Conservation (phyloP, 2,113 vertebrate genomes). For the Lanius collurio region DNA sequence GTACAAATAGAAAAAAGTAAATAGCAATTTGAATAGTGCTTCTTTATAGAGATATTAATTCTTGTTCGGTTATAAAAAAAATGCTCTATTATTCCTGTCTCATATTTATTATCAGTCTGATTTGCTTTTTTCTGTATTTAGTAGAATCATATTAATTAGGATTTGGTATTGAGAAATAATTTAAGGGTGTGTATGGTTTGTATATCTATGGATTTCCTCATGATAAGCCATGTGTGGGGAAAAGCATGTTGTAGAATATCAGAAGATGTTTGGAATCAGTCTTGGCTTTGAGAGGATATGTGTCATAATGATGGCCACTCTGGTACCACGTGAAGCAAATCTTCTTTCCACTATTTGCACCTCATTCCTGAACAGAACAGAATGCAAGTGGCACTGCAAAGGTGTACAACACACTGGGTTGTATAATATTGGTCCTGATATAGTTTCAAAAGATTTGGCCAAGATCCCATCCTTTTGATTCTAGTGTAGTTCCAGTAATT, state of each 20-base stretch:
- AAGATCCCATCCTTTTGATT: not conserved
- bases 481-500: not conserved
- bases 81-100: not conserved
- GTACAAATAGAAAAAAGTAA: not conserved
- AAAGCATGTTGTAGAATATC: not conserved
- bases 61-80: not conserved
- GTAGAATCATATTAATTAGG: not conserved
- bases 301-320: not conserved
- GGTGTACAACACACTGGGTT: not conserved
- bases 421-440: not conserved
- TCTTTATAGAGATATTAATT: not conserved
- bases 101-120: not conserved
- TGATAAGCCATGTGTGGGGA: fast-evolving
- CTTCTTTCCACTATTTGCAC: not conserved
- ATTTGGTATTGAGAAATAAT: not conserved
- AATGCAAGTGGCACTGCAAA: not conserved
- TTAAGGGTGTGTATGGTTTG: not conserved
- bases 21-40: not conserved
- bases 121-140: not conserved
- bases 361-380: not conserved
- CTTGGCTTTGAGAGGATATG: not conserved
- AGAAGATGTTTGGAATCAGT: not conserved
- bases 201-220: not conserved
- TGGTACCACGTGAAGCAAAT: not conserved
- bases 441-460: not conserved